Base-by-base conservation (phyloP, 2,113 vertebrate genomes). In the Odontesthes bonariensis region DNA sequence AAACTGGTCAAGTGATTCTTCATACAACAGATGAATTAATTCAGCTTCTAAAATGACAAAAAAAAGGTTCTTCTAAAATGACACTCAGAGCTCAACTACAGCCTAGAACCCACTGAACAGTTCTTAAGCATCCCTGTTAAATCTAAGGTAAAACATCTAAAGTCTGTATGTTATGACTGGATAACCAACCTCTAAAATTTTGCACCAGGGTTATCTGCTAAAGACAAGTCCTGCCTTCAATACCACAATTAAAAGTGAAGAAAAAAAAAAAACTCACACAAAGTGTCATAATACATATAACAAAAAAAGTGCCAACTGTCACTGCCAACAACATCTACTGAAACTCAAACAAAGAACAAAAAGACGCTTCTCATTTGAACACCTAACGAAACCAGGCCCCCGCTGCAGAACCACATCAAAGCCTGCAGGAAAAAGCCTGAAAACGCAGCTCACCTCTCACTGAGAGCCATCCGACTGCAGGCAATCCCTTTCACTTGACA, bases 401-500 rank as follows among this genome's bases (percentile, higher is more conserved):
- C 9, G 65, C 67, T 7, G 44, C 51, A 55, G 72, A 79, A 47
- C 75, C 78, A 84, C 89, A 89, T 90, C 80, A 91, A 89, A 92
- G 84, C 67, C 77, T 60, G 78, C 70, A 56, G 62, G 59, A 70
- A 80, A 76, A 71, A 82, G 64, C 67, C 67, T 81, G 80, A 74
- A 77, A 79, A 81, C 81, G 67, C 77, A 79, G 68, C 95, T 96
- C 96, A 95, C 94, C 93, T 94, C 92, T 93, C 89, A 89, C 81
- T 89, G 91, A 92, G 92, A 92, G 90, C 93, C 89, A 92, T 95
- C 93, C 93, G 92, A 95, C 93, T 92, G 88, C 93, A 94, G 92
- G 92, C 93, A 91, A 93, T 95, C 93, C 93, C 93, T 94, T 95
- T 93, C 94, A 93, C 93, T 95, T 95, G 95, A 96, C 95, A 96